Conservation (phyloP, 2,888 invertebrate species). For the Hedychridium roseum region DNA sequence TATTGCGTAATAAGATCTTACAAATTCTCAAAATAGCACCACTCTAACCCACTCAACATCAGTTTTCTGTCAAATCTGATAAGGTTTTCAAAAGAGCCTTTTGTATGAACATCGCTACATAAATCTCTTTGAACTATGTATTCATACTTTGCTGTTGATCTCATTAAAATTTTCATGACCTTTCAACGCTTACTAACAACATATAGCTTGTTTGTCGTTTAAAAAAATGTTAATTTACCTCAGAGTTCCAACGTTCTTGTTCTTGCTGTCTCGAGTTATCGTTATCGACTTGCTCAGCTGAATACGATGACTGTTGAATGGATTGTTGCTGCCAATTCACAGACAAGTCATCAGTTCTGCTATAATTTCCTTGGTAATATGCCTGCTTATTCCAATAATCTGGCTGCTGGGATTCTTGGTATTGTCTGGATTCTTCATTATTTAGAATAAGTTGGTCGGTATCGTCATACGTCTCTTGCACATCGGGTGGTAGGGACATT, state of each 20-base stretch:
- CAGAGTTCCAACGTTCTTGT: constrained; percentile 61
- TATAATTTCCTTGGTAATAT: constrained; percentile 48
- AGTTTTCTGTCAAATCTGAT: no score
- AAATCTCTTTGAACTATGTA: no score
- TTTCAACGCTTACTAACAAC: no score
- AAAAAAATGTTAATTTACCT: constrained; percentile 50
- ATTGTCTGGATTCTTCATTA: constrained; percentile 38
- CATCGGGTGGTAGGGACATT: constrained; percentile 42
- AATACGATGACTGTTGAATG: constrained; percentile 36
- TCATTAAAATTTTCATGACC: no score
- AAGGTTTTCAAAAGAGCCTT: no score
- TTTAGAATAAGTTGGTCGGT: constrained; percentile 37
- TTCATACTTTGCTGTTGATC: no score
- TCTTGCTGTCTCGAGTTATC: constrained; percentile 51
- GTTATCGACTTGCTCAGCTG: constrained; percentile 45
- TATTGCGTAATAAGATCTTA: no score
- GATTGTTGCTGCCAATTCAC: constrained; percentile 52
- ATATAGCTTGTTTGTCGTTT: no score
- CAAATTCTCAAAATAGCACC: no score
- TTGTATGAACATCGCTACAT: no score
- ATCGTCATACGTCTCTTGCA: constrained; percentile 46
- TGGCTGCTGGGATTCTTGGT: constrained; percentile 41
- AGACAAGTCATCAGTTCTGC: constrained; percentile 42
- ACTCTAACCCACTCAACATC: no score
- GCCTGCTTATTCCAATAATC: constrained; percentile 47